These are phyloP conservation scores for Manis crassicaudata DNA, from an alignment of 2,797 vertebrate species.

Conservation along the genomic window DNA sequence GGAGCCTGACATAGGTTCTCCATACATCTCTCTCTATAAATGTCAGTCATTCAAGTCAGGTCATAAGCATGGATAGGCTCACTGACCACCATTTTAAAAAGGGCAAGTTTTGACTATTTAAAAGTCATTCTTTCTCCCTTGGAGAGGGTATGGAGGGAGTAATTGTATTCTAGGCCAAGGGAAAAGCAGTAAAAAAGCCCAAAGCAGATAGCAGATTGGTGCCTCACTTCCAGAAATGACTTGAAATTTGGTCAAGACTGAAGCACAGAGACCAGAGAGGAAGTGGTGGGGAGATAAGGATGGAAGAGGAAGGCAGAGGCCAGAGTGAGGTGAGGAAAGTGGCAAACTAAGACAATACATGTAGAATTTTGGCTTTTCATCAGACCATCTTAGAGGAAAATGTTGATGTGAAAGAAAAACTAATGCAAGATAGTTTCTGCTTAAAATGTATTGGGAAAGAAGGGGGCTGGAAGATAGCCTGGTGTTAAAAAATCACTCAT, in stretches of 20 bases:
- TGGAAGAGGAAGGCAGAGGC: background rate
- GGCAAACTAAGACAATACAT: background rate
- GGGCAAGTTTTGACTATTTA: background rate
- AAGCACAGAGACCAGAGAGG: background rate
- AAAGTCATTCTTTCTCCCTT: background rate
- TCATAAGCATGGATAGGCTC: background rate
- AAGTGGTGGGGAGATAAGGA: rapidly evolving
- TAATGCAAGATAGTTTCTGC: background rate
- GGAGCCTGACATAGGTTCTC: background rate
- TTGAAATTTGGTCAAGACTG: background rate
- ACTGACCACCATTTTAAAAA: background rate
- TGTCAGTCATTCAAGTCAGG: background rate
- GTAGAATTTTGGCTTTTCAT: background rate
- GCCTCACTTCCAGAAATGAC: conserved; percentile 4
- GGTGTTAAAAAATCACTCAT: background rate
- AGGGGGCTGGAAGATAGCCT: background rate
- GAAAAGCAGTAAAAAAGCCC: background rate
- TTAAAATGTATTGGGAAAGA: conserved; percentile 5
- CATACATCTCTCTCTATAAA: background rate
- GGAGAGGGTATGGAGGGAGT: background rate
- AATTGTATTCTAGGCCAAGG: background rate
- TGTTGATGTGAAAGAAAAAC: background rate
- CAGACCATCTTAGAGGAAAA: background rate
- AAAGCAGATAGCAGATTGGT: background rate
- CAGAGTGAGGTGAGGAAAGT: background rate